Conservation (phyloP, 2,888 invertebrate species). For the Cataglyphis albicans region DNA sequence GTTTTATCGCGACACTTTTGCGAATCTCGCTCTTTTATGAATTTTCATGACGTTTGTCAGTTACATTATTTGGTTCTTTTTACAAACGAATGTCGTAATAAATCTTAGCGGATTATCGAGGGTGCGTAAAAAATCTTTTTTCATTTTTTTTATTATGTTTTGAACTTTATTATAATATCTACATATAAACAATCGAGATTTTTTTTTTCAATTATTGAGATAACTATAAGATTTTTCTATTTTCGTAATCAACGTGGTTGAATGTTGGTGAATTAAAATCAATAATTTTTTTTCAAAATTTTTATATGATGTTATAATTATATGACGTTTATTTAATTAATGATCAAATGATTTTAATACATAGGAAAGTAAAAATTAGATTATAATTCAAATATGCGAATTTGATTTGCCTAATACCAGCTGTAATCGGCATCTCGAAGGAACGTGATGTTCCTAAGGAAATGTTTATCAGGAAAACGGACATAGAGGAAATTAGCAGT, state of each 20-base stretch:
- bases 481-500: constrained; percentile 71
- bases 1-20: constrained; percentile 36
- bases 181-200: not conserved
- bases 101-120: not conserved
- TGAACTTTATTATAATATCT: not conserved
- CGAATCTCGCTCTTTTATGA: constrained; percentile 36
- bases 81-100: not conserved
- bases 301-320: not conserved
- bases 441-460: constrained; percentile 59
- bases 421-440: constrained; percentile 9
- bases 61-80: constrained; percentile 12
- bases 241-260: not conserved
- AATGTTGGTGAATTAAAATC: not conserved
- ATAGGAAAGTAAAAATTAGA: constrained; percentile 18
- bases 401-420: constrained; percentile 3
- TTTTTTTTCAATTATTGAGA: not conserved
- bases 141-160: not conserved
- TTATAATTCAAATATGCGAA: constrained; percentile 26
- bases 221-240: not conserved
- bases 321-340: not conserved
- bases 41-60: not conserved
- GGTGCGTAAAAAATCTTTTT: not conserved
- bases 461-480: constrained; percentile 56
- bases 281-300: not conserved
- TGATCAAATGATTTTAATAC: not conserved